phyloP scores from a whole-genome alignment of 2,888 invertebrate species.

The Schizaphis graminum region DNA sequence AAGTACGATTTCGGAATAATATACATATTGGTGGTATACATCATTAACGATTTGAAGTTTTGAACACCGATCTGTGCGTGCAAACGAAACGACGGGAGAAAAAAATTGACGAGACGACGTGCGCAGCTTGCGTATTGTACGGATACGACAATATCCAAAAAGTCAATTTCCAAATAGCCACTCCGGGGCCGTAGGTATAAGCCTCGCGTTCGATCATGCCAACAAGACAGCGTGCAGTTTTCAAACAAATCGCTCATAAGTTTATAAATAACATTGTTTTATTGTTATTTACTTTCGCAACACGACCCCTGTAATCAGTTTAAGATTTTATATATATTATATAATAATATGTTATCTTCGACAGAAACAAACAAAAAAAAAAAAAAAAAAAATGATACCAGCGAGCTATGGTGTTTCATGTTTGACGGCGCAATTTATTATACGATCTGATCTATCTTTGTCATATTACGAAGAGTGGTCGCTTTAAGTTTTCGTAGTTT shows the following conservation, averaged over 20 bases:
- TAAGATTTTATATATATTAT: not conserved
- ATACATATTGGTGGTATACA: not conserved
- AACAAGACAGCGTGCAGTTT: not conserved
- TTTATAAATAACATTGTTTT: not conserved
- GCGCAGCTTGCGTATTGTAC: not conserved
- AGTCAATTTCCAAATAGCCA: not conserved
- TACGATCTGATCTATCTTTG: not conserved
- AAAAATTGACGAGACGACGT: not conserved
- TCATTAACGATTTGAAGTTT: not conserved
- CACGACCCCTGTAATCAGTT: not conserved
- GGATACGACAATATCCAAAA: not conserved
- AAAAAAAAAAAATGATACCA: not conserved
- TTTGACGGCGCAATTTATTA: not conserved
- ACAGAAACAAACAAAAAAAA: not conserved
- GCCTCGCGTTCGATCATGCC: not conserved
- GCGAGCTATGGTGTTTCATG: not conserved
- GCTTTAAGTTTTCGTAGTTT: not conserved
- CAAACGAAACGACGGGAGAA: not conserved
- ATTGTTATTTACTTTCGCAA: not conserved
- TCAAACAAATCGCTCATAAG: not conserved
- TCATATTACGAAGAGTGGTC: not conserved
- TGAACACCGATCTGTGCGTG: not conserved
- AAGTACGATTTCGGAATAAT: not conserved
- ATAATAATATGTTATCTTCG: not conserved
- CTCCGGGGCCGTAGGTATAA: not conserved